Conservation (phyloP, 1,140 invertebrate species). For the Nebria ingens region DNA sequence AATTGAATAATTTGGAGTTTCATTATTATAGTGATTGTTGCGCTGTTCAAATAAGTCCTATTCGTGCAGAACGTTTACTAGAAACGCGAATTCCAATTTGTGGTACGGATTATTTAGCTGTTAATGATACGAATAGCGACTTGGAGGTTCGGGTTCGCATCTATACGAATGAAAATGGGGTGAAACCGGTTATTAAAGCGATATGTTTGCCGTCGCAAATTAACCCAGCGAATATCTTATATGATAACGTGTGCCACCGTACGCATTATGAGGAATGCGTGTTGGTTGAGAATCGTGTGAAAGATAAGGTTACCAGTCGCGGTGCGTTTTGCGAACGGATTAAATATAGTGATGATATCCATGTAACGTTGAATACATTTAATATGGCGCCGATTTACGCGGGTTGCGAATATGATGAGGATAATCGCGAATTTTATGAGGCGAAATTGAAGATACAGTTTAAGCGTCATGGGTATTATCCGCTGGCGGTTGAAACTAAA, state of each 20-base stretch:
- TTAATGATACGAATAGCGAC: not conserved
- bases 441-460: not conserved
- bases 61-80: not conserved
- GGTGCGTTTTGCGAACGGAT: not conserved
- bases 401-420: not conserved
- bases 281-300: not conserved
- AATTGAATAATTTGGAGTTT: not conserved
- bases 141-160: not conserved
- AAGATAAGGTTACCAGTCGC: not conserved
- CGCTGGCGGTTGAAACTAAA: not conserved
- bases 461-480: not conserved
- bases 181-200: not conserved
- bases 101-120: slow-evolving; percentile 3
- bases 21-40: not conserved
- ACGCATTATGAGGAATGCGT: not conserved
- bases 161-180: not conserved
- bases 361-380: not conserved
- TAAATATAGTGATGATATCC: slow-evolving; percentile 1
- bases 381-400: not conserved
- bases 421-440: not conserved
- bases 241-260: not conserved
- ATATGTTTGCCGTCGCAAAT: not conserved
- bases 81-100: not conserved
- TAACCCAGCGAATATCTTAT: not conserved
- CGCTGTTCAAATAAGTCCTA: not conserved